A percentile compares a stretch with the other conserved stretches of the same genome.
These are phyloP conservation scores for Caenorhabditis briggsae DNA, from an alignment of 1,140 invertebrate genomes.

Conservation along the genomic window DNA sequence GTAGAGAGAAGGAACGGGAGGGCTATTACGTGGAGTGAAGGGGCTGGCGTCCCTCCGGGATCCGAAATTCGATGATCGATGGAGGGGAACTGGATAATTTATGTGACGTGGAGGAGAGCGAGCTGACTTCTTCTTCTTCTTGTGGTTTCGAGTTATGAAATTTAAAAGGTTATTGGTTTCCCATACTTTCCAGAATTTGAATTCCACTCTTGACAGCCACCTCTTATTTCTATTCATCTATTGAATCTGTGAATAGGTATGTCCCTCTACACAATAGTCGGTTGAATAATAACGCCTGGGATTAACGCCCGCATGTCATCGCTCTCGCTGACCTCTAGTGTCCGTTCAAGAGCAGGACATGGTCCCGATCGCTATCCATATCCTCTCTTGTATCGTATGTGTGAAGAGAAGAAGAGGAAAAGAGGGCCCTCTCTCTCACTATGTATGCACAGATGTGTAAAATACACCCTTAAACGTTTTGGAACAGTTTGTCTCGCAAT, in stretches of 20 bases:
- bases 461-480: slow-evolving; percentile 20
- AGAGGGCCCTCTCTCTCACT: background rate
- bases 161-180: background rate
- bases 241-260: slow-evolving; percentile 46
- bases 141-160: slow-evolving; percentile 14
- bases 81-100: slow-evolving; percentile 40
- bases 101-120: slow-evolving; percentile 32
- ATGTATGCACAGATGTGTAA: slow-evolving; percentile 48
- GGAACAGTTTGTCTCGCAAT: slow-evolving; percentile 41
- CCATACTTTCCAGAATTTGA: background rate
- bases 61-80: slow-evolving; percentile 35
- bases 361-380: slow-evolving; percentile 24
- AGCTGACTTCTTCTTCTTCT: background rate
- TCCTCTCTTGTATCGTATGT: background rate
- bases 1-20: slow-evolving; percentile 27
- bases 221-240: background rate
- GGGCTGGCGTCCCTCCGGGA: slow-evolving; percentile 40
- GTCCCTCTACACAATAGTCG: slow-evolving; percentile 16
- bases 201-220: background rate
- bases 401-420: background rate
- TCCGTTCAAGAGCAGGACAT: slow-evolving; percentile 14
- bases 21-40: slow-evolving; percentile 42
- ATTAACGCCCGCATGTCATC: slow-evolving; percentile 36
- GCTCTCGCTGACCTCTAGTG: slow-evolving; percentile 17
- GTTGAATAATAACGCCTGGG: slow-evolving; percentile 7